A percentile compares a stretch with the other conserved stretches of the same genome.
Conservation (phyloP, 30 jellyfish, hydroid and myxozoan genomes). For the Cassiopea xamachana region DNA sequence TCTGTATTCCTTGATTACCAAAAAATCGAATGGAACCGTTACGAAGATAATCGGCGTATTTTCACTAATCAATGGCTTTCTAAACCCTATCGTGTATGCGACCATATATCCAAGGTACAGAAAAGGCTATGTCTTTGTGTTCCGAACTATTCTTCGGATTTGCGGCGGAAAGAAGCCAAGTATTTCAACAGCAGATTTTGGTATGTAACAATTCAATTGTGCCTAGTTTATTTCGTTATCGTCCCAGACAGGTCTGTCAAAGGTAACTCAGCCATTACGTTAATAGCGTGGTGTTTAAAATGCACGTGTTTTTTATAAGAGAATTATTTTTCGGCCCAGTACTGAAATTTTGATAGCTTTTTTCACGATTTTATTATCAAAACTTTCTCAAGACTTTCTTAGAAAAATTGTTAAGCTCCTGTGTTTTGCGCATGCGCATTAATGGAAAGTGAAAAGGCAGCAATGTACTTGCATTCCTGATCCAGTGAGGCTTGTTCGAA, state of each 20-base stretch:
- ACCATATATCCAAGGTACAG: slow-evolving; percentile 76
- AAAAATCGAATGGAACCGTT: slow-evolving; percentile 29
- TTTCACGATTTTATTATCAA: no score
- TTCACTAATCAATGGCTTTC: slow-evolving; percentile 65
- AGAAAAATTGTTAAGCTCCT: no score
- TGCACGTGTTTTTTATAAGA: no score
- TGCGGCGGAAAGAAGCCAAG: slow-evolving; percentile 78
- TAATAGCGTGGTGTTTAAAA: no score
- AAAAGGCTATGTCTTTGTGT: slow-evolving; percentile 70
- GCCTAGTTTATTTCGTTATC: background rate
- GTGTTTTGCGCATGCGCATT: no score
- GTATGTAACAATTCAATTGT: slow-evolving; percentile 25
- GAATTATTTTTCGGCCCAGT: no score
- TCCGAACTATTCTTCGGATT: slow-evolving; percentile 33
- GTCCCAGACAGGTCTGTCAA: background rate
- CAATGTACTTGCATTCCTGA: no score
- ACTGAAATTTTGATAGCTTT: no score
- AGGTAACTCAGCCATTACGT: no score
- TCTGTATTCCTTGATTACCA: slow-evolving; percentile 34
- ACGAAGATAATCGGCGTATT: slow-evolving; percentile 62
- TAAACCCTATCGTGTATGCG: slow-evolving; percentile 74
- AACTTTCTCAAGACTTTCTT: no score
- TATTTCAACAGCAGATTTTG: slow-evolving; percentile 60
- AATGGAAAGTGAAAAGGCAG: no score
- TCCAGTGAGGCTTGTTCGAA: no score